Base-by-base conservation (phyloP, 2,113 vertebrate genomes). In the Eurypyga helias region DNA sequence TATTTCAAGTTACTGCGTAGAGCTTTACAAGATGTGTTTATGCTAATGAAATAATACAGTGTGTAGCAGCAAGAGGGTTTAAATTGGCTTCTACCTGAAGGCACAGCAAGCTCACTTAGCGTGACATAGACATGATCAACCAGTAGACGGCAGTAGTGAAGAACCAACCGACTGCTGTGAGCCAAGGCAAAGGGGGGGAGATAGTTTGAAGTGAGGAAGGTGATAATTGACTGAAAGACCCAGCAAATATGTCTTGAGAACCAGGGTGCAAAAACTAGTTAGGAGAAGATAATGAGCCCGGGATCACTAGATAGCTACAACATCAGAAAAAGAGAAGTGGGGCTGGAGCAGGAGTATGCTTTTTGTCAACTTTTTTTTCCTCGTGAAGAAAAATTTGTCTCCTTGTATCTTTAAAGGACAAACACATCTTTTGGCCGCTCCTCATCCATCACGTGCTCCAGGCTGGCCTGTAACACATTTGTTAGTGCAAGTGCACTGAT, bases 71-170 rank as follows among this genome's bases (percentile, higher is more conserved):
- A 64, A 43, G 13, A 51, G 34, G 21, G 29, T 46, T 66, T 72
- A 48, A 65, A 72, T 49, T 72, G 28, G 13, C 60, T 89, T 36
- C 60, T 34, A 34, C 48, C 38, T 81, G 55, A 57, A 25, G 23
- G 34, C 31, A 57, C 24, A 49, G 8, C 52, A 5, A 9, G 18
- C 36, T 73, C 41, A 43, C n/a, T 79, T 61, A 25, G 21, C 45
- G 36, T 78, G 66, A 43, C 0, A 1, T 49, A 81, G 17, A 58
- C 6, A 46, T 0, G 4, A 26, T 62, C 31, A 58, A 7, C 18
- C 41, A 28, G 28, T 23, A 58, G n/a, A 36, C 26, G 62, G 64
- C 57, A 83, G n/a, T 17, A 49, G 31, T 18, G 25, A 84, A 64
- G 34, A 81, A 46, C 25, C 21, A 67, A 7, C 7, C 69, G 49